Base-by-base conservation (phyloP, 2,113 vertebrate species). In the Nymphicus hollandicus region DNA sequence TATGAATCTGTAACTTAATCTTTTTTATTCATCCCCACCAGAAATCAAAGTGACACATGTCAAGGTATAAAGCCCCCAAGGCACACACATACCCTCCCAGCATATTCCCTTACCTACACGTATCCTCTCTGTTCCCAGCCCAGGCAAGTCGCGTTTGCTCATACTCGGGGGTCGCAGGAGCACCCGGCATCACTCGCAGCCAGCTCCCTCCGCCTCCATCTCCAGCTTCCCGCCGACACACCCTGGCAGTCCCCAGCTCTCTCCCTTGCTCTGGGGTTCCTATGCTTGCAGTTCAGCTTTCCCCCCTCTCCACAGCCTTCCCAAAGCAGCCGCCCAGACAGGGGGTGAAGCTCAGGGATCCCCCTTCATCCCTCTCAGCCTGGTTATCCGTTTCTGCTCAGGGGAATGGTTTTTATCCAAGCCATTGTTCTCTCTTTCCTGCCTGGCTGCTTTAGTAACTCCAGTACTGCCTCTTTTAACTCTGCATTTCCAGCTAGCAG, bases 231-330 rank as follows among this genome's bases (percentile, higher is more conserved):
- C 0, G 0, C 37, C 1, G 2, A 46, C 44, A 46, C 39, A 72
- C 2, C 8, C 25, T 1, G 0, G 64, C 39, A 91, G 41, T 16
- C 22, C 29, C 9, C 73, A 33, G 37, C n/a, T 91, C 60, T 55
- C 44, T 41, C 27, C 49, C 41, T 35, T 35, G 41, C 79, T 50
- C n/a, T 5, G 0, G 11, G 39, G 63, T 41, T 91, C 44, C 58
- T 33, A 8, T 0, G 0, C 47, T 28, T 2, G 0, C 17, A 14
- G 16, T 17, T 68, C 1, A 0, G 23, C 50, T 86, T 22, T 3
- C 2, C 2, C 2, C 2, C 8, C 13, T 61, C 78, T 76, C 29
- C 22, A 8, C 53, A 84, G 29, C 33, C 65, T 64, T 81, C 43
- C 74, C 78, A 92, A 68, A 78, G 50, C 5, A 82, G 56, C 33